Evolutionary conservation across 2,113 vertebrate genomes (phyloP).

Genomic region (Nestor notabilis): DNA sequence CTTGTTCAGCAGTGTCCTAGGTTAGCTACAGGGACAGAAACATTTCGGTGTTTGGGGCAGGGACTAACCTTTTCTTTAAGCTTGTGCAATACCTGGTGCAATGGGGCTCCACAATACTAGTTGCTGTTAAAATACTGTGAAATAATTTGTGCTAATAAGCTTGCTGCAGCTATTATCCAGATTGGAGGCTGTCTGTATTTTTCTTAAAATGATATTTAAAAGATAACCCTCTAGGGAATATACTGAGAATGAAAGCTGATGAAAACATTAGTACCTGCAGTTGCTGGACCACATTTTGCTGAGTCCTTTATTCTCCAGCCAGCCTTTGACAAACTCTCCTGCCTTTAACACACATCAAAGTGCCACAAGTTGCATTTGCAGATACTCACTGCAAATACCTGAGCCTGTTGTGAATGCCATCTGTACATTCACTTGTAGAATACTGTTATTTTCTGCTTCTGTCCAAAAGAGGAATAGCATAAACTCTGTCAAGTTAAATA

Average conservation of each 20-base stretch:
- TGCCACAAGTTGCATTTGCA: not conserved
- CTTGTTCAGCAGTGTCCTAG: not conserved
- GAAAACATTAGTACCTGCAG: not conserved
- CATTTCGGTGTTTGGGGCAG: not conserved
- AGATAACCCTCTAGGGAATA: not conserved
- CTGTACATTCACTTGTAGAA: not conserved
- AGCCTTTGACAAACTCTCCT: not conserved
- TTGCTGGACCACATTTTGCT: not conserved
- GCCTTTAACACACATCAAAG: not conserved
- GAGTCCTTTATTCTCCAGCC: not conserved
- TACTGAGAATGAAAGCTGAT: not conserved
- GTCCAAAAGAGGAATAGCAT: not conserved
- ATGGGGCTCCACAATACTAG: not conserved
- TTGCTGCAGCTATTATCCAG: not conserved
- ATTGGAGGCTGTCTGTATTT: not conserved
- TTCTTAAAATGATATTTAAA: not conserved
- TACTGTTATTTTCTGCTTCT: conserved; percentile 17
- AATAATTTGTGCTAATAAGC: not conserved
- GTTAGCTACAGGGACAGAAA: not conserved
- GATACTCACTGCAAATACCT: not conserved
- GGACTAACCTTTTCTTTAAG: not conserved
- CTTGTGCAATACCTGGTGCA: not conserved
- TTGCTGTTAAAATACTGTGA: not conserved
- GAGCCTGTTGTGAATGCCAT: not conserved
- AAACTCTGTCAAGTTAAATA: not conserved